phyloP scores from a whole-genome alignment of 2,797 vertebrate genomes.

The Numenius phaeopus region DNA sequence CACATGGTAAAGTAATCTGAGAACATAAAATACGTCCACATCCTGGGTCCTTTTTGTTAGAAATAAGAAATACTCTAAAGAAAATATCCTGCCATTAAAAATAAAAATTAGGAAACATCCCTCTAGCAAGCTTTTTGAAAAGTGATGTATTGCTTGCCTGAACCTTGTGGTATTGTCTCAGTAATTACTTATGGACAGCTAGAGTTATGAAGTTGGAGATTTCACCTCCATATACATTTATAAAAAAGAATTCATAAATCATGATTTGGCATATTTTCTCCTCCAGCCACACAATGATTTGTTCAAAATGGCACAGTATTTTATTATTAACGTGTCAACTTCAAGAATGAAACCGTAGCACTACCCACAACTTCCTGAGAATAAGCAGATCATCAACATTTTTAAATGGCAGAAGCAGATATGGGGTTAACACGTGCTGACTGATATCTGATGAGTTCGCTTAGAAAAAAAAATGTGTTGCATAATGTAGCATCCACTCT shows the following conservation, averaged over 20 bases:
- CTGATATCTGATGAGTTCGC: neutral
- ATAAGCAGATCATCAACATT: neutral
- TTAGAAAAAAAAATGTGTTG: neutral
- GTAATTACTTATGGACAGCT: conserved; percentile 21
- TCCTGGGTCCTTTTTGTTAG: neutral
- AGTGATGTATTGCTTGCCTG: neutral
- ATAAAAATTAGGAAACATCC: neutral
- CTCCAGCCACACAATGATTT: neutral
- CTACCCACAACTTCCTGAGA: neutral
- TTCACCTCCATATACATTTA: conserved; percentile 50
- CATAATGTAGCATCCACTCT: neutral
- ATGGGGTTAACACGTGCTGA: neutral
- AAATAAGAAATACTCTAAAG: neutral
- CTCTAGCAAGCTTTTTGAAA: conserved; percentile 3
- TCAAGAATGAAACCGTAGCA: neutral
- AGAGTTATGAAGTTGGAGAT: conserved; percentile 24
- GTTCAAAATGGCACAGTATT: neutral
- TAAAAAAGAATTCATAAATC: conserved; percentile 33
- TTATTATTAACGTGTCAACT: neutral
- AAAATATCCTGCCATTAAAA: neutral
- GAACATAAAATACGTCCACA: neutral
- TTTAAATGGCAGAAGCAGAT: neutral
- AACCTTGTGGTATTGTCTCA: conserved; percentile 10
- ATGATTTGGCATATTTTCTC: neutral
- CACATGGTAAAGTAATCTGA: rapidly evolving